Conservation (phyloP, 2,888 invertebrate genomes). For the Drosophila yooni region DNA sequence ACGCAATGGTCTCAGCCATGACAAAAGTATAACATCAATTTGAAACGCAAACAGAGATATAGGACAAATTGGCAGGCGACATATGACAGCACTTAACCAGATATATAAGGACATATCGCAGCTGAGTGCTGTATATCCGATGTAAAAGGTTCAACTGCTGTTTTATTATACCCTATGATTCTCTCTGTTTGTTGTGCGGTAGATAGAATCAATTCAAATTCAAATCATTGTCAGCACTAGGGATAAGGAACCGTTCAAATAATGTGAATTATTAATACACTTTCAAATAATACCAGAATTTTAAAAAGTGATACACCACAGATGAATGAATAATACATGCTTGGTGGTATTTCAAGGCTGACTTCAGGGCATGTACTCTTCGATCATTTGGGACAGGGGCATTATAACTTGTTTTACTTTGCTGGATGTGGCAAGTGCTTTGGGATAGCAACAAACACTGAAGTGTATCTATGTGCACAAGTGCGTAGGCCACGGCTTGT, state of each 20-base stretch:
- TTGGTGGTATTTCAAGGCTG: neutral
- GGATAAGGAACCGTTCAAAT: neutral
- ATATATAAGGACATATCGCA: constrained; percentile 20
- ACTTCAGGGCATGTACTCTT: constrained; percentile 8
- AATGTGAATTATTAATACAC: neutral
- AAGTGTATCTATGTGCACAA: constrained; percentile 37
- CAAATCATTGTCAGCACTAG: neutral
- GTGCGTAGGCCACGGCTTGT: constrained; percentile 9
- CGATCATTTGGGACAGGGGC: neutral
- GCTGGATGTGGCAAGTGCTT: constrained; percentile 43
- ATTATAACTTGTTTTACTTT: constrained; percentile 19
- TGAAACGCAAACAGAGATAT: constrained; percentile 41
- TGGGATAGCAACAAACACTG: constrained; percentile 47
- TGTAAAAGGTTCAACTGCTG: constrained; percentile 2
- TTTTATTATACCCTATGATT: constrained; percentile 8
- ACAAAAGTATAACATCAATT: constrained; percentile 52
- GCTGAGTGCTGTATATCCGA: constrained; percentile 1
- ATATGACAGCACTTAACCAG: constrained; percentile 67
- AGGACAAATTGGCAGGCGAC: constrained; percentile 46
- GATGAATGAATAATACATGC: neutral
- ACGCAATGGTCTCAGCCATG: constrained; percentile 21
- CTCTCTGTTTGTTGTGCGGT: neutral
- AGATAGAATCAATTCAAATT: neutral
- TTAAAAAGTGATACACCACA: neutral
- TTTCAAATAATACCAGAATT: neutral